Evolutionary conservation across 2,113 vertebrate species (phyloP), one percentile per base, ranked within the genome.

Genomic region (Gulo gulo): DNA sequence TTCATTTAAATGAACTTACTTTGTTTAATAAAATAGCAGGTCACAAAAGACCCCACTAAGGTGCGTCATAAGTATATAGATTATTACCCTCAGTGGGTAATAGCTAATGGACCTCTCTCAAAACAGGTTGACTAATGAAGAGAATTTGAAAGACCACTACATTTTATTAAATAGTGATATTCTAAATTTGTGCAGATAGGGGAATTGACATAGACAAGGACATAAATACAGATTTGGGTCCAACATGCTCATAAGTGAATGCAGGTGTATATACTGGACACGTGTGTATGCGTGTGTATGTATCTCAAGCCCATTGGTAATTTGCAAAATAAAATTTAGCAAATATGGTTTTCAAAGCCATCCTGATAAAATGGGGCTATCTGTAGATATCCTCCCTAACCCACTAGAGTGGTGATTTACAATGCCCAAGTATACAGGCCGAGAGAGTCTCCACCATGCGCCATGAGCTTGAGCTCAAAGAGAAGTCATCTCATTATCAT

Each of bases 1-100:
- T 96, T 92, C 69, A 85, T 59, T 86, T 71, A 36, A 93, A 82
- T 83, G 52, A 73, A 87, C 71, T 90, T 79, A 86, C 47, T 89
- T 94, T 71, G 34, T 50, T 74, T 45, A 74, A 47, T 26, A 74
- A 78, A 78, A 31, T 10, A 78, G 26, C 74, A 47, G 55, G 20
- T 85, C 50, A 47, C 14, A 57, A 57, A 88, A 85, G 12, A 29
- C 29, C 69, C 57, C 73, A 65, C 7, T 52, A 71, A 59, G 61
- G 61, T 42, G 23, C 11, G 7, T 88, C 67, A 55, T 29, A 85
- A 74, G 61, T 59, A 61, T 11, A 81, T 20, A 59, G 29, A 47
- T 14, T 74, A 55, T 55, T 18, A 18, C 52, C 23, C 24, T 71
- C 39, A 69, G 71, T 87, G 21, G 67, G 39, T 47, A 90, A 34